These are phyloP conservation scores for Byasa hedistus DNA, from an alignment of 2,888 invertebrate genomes.

Conservation along the genomic window DNA sequence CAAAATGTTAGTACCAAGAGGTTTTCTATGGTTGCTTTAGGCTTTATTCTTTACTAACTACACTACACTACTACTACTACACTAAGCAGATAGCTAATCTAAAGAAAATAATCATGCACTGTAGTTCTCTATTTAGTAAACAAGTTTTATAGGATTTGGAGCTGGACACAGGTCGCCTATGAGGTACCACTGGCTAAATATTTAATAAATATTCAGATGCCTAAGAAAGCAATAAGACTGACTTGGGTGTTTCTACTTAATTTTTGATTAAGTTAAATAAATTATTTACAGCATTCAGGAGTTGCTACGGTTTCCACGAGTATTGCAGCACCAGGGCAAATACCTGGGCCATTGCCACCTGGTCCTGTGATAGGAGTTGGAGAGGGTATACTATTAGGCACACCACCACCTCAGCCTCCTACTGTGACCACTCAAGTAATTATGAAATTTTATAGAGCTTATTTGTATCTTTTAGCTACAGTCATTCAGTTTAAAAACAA, in stretches of 20 bases:
- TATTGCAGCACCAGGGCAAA: slow-evolving; percentile 55
- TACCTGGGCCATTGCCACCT: slow-evolving; percentile 47
- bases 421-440: slow-evolving; percentile 56
- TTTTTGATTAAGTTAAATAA: slow-evolving; percentile 8
- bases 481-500: background rate
- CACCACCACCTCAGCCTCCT: slow-evolving; percentile 41
- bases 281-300: slow-evolving; percentile 59
- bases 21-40: background rate
- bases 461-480: background rate
- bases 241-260: background rate
- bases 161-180: background rate
- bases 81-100: background rate
- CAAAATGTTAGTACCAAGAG: background rate
- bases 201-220: background rate
- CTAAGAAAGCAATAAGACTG: too few species aligned
- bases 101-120: background rate
- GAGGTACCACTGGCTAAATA: background rate
- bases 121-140: background rate
- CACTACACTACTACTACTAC: background rate
- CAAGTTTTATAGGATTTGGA: background rate
- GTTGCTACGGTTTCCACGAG: slow-evolving; percentile 69
- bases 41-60: background rate
- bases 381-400: slow-evolving; percentile 37
- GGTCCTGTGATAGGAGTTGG: slow-evolving; percentile 45
- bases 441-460: background rate